Evolutionary conservation across 2,797 vertebrate genomes (phyloP), one percentile per base, ranked within the genome.

Genomic region (Fistularia commersonii): DNA sequence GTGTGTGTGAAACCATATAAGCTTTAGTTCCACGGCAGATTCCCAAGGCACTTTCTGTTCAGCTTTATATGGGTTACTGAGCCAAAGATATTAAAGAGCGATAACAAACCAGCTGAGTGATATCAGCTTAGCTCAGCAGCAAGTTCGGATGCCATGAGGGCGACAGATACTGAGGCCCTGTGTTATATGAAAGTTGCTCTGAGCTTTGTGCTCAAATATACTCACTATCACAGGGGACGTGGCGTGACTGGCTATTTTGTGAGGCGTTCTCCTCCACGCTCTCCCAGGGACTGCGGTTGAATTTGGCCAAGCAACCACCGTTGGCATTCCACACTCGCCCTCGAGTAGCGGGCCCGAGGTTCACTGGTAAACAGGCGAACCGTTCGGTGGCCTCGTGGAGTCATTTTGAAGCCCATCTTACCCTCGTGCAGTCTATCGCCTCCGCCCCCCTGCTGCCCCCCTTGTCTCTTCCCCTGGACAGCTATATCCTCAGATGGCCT

Each of bases 401-500:
- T 56, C 41, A 59, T 49, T 63, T 54, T 3, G n/a, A 57, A 67
- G 46, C 45, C 59, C 38, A 48, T 69, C 72, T 72, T 3, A 48
- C 66, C 3, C 43, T 61, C 47, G 51, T 3, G 7, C 40, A 32
- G 37, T 41, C 54, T 54, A 8, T 51, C 32, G 8, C 3, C n/a
- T n/a, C n/a, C n/a, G n/a, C n/a, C n/a, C n/a, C n/a, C n/a, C n/a
- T n/a, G n/a, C n/a, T n/a, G n/a, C n/a, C n/a, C n/a, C n/a, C 69
- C 57, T 44, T 39, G 47, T 12, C 41, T 5, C 31, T 13, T 49
- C 41, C 57, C 51, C 54, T 63, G 72, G 53, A 34, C 74, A 66
- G 61, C 61, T 71, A 70, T 78, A 78, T 77, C 84, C 83, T 86
- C 66, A 80, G 65, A 67, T 77, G 76, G 80, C 86, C 82, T 72